Percentiles rank a stretch among this genome's conserved stretches.
Conservation (phyloP, 2,113 vertebrate species). For the Apus apus region DNA sequence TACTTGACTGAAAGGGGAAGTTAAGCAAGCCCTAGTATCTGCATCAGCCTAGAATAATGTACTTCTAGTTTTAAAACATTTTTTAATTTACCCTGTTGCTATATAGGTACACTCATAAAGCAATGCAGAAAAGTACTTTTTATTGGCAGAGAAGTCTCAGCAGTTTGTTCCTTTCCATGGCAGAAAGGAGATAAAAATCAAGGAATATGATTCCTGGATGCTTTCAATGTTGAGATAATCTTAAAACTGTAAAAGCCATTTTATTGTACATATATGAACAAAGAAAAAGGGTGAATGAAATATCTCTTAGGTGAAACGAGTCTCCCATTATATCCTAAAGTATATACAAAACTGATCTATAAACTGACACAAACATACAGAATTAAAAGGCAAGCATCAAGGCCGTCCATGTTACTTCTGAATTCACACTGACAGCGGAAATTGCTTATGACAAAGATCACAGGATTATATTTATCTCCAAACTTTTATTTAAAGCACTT, state of each 20-base stretch:
- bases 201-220: neutral
- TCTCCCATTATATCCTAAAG: neutral
- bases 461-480: neutral
- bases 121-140: neutral
- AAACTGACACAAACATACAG: neutral
- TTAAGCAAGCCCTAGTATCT: neutral
- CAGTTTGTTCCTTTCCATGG: neutral
- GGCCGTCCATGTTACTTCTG: neutral
- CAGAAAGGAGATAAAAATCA: conserved; percentile 4
- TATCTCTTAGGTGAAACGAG: neutral
- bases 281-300: neutral
- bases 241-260: neutral
- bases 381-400: neutral
- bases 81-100: neutral
- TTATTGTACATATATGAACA: neutral
- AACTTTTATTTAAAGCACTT: neutral
- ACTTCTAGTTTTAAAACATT: neutral
- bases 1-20: conserved; percentile 2
- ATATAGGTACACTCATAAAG: neutral
- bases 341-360: neutral
- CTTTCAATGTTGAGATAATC: neutral
- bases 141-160: neutral
- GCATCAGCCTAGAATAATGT: neutral
- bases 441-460: neutral
- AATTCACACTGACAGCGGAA: neutral